Percentiles rank a stretch among this genome's conserved stretches.
Evolutionary conservation across 2,888 invertebrate genomes (phyloP).

Genomic region (Pammene fasciana): DNA sequence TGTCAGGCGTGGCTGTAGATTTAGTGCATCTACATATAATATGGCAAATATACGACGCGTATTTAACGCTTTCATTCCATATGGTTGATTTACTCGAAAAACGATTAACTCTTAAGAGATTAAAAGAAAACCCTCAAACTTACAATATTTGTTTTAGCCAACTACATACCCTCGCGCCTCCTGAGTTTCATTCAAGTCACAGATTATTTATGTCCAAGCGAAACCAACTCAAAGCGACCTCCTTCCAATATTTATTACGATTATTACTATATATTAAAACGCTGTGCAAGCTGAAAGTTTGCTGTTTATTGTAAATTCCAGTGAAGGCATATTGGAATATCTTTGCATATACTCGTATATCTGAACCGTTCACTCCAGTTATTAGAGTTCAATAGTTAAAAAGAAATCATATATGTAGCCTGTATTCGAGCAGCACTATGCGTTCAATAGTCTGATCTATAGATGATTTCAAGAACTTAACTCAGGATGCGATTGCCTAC

Average conservation of each 20-base stretch:
- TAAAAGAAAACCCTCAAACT: no score
- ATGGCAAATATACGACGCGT: no score
- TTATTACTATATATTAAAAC: conserved; percentile 41
- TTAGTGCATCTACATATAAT: no score
- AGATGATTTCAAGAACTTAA: no score
- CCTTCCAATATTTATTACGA: conserved; percentile 57
- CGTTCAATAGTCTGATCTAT: no score
- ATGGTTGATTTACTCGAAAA: no score
- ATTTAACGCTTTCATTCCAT: neutral
- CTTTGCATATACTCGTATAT: conserved; percentile 1
- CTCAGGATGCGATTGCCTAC: no score
- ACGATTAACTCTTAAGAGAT: no score
- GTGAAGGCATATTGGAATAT: neutral
- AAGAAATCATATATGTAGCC: no score
- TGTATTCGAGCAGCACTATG: no score
- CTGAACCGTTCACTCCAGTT: neutral
- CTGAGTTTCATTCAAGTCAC: conserved; percentile 61
- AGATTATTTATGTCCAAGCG: conserved; percentile 63
- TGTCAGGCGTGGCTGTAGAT: no score
- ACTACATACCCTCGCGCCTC: conserved; percentile 54
- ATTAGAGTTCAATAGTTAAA: neutral
- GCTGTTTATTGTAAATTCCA: conserved; percentile 6
- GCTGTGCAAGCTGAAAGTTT: neutral
- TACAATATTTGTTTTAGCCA: neutral
- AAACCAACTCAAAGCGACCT: conserved; percentile 55